These are phyloP conservation scores for Pyrrhosoma nymphula DNA, from an alignment of 2,888 invertebrate species.

Conservation along the genomic window DNA sequence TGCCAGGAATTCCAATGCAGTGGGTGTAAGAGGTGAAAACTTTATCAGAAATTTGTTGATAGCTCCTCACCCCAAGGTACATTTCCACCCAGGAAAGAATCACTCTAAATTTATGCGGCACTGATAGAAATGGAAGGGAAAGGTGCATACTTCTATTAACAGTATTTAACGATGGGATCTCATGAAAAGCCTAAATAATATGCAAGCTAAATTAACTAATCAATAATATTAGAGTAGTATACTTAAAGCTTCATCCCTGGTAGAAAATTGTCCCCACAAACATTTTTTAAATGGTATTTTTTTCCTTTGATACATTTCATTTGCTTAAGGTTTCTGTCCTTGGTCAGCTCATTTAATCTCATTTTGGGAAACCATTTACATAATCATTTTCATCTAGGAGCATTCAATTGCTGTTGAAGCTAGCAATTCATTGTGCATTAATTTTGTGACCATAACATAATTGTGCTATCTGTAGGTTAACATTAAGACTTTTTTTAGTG, in stretches of 20 bases:
- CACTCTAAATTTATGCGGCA: not conserved
- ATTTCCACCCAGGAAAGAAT: not conserved
- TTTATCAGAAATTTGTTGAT: not conserved
- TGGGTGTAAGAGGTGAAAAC: not conserved
- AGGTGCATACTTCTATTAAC: constrained; percentile 48
- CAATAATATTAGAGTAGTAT: constrained; percentile 53
- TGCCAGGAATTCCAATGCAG: not conserved
- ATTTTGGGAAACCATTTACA: not conserved
- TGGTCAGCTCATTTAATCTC: not conserved
- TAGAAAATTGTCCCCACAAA: constrained; percentile 15
- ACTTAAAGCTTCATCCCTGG: constrained; percentile 20
- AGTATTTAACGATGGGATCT: not conserved
- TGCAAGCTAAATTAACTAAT: constrained; percentile 48
- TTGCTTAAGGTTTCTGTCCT: not conserved
- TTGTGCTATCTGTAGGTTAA: not conserved
- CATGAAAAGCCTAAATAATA: constrained; percentile 21
- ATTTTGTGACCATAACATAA: not conserved
- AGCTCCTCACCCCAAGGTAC: not conserved
- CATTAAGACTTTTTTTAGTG: not conserved
- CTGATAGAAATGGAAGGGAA: not conserved
- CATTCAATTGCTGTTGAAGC: not conserved
- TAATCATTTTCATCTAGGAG: not conserved
- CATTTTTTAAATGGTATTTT: not conserved
- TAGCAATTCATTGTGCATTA: not conserved
- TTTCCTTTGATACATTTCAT: not conserved